Evolutionary conservation across 2,888 invertebrate genomes (phyloP), one percentile per base, ranked within the genome.

Genomic region (Acanthosepion lycidas): DNA sequence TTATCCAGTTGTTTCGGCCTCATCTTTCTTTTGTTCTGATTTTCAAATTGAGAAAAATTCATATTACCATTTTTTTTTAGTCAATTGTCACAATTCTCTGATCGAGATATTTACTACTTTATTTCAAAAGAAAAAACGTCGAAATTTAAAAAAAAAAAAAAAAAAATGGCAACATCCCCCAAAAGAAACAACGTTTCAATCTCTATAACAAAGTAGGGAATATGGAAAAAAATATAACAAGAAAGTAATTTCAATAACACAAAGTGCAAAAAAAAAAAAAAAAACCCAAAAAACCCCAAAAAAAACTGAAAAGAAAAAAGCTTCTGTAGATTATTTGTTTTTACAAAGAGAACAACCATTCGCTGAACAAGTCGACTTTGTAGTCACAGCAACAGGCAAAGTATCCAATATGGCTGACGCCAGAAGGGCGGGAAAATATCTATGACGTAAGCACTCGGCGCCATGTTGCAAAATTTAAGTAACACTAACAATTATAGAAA

Each of bases 391-490:
- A 78, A 78, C 78, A 78, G 12, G 78, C 78, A 33, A n/a, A 15
- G n/a, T n/a, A 78, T 78, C 78, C 78, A 78, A 78, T 78, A 78
- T 78, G 78, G 78, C 78, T 78, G 78, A 78, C 78, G 78, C 78
- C 78, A 78, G n/a, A 78, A 78, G 15, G n/a, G n/a, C 78, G 78
- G 78, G 78, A 78, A 78, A 78, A 78, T 78, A 78, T 78, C 78
- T 78, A 78, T 78, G n/a, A 78, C 78, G 78, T 78, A 78, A 78
- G n/a, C 78, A 33, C 4, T 33, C 78, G 78, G 78, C 78, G 78
- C 78, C 78, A 78, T 78, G n/a, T 78, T 78, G 9, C 8, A n/a
- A 78, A 15, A 78, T 33, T 78, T 78, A 78, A 78, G 78, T 78
- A 33, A 78, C 78, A 78, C 78, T 78, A 33, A 59, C 59, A 59